Conservation (phyloP, 1,140 invertebrate species). For the Harlomillsia oculata region DNA sequence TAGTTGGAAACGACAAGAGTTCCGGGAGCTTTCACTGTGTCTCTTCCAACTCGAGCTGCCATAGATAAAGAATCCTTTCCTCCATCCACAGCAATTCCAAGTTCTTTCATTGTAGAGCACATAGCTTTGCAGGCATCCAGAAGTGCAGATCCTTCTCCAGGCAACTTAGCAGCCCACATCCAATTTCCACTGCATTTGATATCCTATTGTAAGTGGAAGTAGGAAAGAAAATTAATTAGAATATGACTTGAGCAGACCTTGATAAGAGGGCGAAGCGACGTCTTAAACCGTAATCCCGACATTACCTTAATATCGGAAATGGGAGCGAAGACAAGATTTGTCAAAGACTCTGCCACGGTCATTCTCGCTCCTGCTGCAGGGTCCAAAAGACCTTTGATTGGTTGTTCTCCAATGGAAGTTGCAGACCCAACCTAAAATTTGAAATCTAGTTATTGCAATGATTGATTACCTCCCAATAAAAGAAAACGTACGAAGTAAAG, state of each 20-base stretch:
- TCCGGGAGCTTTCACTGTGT: slow-evolving; percentile 75
- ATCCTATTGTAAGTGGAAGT: slow-evolving; percentile 52
- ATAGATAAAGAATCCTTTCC: slow-evolving; percentile 97
- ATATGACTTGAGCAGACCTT: too few species aligned
- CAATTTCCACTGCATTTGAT: slow-evolving; percentile 96
- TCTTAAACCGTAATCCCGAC: too few species aligned
- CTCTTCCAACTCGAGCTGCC: slow-evolving; percentile 69
- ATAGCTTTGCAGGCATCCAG: slow-evolving; percentile 79
- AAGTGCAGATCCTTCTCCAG: slow-evolving; percentile 77
- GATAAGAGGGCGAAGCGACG: too few species aligned
- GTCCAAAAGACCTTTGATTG: slow-evolving; percentile 79
- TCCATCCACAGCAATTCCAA: slow-evolving; percentile 90
- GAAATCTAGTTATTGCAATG: too few species aligned
- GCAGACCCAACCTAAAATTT: slow-evolving; percentile 69
- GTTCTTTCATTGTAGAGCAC: slow-evolving; percentile 69
- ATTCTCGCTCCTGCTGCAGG: slow-evolving; percentile 76
- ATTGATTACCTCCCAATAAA: too few species aligned
- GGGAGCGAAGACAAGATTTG: slow-evolving; percentile 90
- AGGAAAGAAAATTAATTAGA: too few species aligned
- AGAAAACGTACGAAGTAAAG: neutral
- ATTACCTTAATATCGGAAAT: slow-evolving; percentile 64
- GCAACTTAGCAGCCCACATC: slow-evolving; percentile 97
- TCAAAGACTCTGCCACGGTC: slow-evolving; percentile 85
- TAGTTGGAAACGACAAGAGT: slow-evolving; percentile 91
- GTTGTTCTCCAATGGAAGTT: slow-evolving; percentile 92